A percentile compares a stretch with the other conserved stretches of the same genome.
phyloP scores from a whole-genome alignment of 2,888 invertebrate species.

The Micoletzkya japonica region DNA sequence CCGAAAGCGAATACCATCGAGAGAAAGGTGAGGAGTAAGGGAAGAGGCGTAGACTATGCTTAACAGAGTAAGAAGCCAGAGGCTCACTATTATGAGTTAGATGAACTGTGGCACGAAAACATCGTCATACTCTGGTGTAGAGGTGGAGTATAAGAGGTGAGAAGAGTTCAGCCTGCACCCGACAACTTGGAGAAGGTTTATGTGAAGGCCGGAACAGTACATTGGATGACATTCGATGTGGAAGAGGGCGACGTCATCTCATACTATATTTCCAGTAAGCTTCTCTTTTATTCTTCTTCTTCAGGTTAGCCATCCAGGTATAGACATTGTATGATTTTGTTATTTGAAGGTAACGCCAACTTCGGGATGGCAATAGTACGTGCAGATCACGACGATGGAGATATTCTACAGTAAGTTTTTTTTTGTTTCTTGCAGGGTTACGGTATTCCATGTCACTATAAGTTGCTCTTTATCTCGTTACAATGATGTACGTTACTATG shows the following conservation, averaged over 20 bases:
- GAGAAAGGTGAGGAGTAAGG: not conserved
- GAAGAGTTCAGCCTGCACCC: not conserved
- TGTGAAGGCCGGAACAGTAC: constrained; percentile 11
- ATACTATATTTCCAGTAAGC: constrained; percentile 10
- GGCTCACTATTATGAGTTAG: not conserved
- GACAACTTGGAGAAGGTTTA: constrained; percentile 13
- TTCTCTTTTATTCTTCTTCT: not conserved
- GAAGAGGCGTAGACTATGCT: not conserved
- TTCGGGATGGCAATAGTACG: constrained; percentile 14
- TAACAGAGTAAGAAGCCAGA: not conserved
- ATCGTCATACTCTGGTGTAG: not conserved
- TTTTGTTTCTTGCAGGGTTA: not conserved
- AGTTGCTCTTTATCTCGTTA: not conserved
- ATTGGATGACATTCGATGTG: constrained; percentile 13
- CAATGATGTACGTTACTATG: no score
- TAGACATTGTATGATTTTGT: no score
- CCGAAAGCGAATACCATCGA: not conserved
- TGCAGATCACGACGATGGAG: constrained; percentile 2
- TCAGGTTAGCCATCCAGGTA: no score
- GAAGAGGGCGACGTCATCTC: constrained; percentile 11
- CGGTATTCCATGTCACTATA: not conserved
- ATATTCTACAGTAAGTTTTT: not conserved
- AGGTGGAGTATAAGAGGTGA: not conserved
- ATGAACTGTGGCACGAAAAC: not conserved
- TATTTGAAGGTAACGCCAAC: constrained; percentile 18